Evolutionary conservation across 2,113 vertebrate genomes (phyloP), one percentile per base, ranked within the genome.

Genomic region (Cathartes aura): DNA sequence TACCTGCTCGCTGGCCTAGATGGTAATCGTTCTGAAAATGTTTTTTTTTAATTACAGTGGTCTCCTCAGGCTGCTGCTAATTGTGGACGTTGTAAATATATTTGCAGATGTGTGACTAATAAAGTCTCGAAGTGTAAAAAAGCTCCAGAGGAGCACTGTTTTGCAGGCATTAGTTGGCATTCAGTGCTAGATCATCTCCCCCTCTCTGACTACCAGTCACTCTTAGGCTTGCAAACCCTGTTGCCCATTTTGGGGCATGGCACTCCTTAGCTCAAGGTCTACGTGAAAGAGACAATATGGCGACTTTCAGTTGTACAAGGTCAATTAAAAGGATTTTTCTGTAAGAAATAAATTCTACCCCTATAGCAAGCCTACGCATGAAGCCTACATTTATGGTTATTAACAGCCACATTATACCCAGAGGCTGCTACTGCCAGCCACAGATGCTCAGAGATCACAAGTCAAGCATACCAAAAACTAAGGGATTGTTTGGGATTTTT

Each of bases 11-110:
- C 63, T 90, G 88, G 95, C 91, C 90, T 83, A 86, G 67, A 71
- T 70, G 71, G 90, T 84, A 80, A 91, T 75, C 48, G 55, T 88
- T 97, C 95, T 90, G 96, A 78, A 86, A 96, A 96, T 11, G 72
- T 42, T 78, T 75, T 87, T 76, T 74, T 60, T 92, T 56, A 75
- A 55, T 92, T 79, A 36, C 87, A 92, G 86, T 19, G 18, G 50
- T 85, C 84, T 70, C 89, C 64, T 78, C 48, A n/a, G 87, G 81
- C 66, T 64, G 9, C 74, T 74, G 79, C 80, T 94, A 63, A 74
- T 34, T 75, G 89, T 43, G 56, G 58, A 83, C 64, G 58, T 15
- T 93, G 90, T 68, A 83, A 94, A 93, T 86, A 52, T 68, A 93
- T 67, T 71, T 92, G 86, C 78, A 94, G 95, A 52, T 78, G 71